These are phyloP conservation scores for Caenorhabditis inopinata DNA, from an alignment of 1,140 invertebrate species.

Conservation along the genomic window DNA sequence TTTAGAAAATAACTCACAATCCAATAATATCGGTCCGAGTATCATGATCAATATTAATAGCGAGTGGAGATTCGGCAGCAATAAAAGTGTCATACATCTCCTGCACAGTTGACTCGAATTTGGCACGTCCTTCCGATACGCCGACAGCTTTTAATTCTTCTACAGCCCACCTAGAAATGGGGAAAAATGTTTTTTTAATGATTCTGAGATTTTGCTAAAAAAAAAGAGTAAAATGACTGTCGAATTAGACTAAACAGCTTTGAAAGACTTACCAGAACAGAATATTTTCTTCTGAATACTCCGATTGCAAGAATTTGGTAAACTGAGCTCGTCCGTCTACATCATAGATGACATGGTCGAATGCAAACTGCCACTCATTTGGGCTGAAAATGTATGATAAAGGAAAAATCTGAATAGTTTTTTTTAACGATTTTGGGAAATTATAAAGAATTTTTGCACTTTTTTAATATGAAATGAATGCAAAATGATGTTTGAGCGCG, in stretches of 20 bases:
- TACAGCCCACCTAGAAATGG: conserved; percentile 49
- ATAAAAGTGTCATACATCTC: conserved; percentile 52
- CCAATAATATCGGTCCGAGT: conserved; percentile 49
- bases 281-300: conserved; percentile 53
- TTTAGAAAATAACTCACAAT: conserved; percentile 21
- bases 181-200: not conserved
- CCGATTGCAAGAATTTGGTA: conserved; percentile 49
- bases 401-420: no score
- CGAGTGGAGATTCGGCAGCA: conserved; percentile 44
- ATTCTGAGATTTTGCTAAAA: no score
- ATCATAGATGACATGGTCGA: conserved; percentile 49
- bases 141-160: conserved; percentile 41
- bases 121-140: conserved; percentile 15
- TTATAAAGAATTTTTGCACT: no score
- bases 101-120: conserved; percentile 46
- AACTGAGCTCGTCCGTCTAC: conserved; percentile 48
- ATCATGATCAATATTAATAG: conserved; percentile 51
- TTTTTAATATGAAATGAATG: no score
- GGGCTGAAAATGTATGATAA: conserved; percentile 51
- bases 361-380: conserved; percentile 51
- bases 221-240: no score
- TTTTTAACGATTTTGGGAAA: no score
- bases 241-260: no score
- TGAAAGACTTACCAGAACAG: conserved; percentile 52
- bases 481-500: no score